Evolutionary conservation across 2,113 vertebrate genomes (phyloP), one percentile per base, ranked within the genome.

Genomic region (Hystrix brachyura): DNA sequence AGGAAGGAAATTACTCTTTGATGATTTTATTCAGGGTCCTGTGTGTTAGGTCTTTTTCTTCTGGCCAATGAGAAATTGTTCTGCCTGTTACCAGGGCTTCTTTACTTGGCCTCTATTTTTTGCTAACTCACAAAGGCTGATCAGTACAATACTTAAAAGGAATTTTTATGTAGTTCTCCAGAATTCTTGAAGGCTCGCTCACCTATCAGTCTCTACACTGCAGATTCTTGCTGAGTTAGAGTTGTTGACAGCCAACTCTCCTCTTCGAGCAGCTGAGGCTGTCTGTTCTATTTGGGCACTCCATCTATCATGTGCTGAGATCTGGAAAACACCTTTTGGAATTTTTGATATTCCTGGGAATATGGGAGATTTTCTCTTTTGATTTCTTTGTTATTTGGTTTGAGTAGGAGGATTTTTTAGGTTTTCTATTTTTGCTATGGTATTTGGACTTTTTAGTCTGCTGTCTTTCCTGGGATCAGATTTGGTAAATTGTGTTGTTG

Each of bases 401-500:
- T 90, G 4, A 43, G 3, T n/a, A 19, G 64, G 90, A 38, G 10
- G 51, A 57, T 25, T 71, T 8, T 71, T 95, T 65, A 23, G 34
- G 29, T 69, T 74, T 1, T 92, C 9, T 82, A 9, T 82, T 88
- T 94, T 27, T 94, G 32, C 19, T 93, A 27, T 81, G 12, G 3
- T 48, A 76, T 71, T 71, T 97, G 53, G 3, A 48, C 43, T 82
- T 62, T 69, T 85, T 80, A 57, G 57, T 71, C 8, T 67, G 74
- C 62, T 91, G 1, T 57, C 13, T 94, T 87, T 81, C 82, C 27
- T 78, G 59, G 64, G 38, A 80, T 88, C n/a, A 78, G 84, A 87
- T 76, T 88, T 91, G 13, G 14, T 78, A 95, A 85, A 51, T 60
- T 95, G 32, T 34, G 34, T 91, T 81, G 43, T 60, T 95, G 27